Evolutionary conservation across 2,113 vertebrate species (phyloP).

Genomic region (Pseudopodoces humilis): DNA sequence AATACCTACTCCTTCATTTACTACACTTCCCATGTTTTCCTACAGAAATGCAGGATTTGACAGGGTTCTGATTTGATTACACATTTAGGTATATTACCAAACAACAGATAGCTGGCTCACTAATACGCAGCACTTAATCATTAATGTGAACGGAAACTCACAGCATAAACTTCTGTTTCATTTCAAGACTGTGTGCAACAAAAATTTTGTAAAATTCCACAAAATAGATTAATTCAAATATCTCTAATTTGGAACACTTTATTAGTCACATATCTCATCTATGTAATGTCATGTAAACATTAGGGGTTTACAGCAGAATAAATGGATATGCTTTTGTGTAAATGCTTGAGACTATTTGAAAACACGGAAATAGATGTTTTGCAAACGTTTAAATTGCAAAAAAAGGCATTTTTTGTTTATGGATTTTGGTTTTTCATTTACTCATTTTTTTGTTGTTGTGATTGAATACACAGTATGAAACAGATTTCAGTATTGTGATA

Average conservation of each 20-base stretch:
- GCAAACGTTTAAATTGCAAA: not conserved
- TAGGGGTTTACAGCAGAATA: not conserved
- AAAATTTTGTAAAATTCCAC: not conserved
- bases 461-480: not conserved
- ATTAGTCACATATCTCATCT: not conserved
- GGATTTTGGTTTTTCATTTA: no score
- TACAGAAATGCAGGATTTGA: not conserved
- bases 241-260: not conserved
- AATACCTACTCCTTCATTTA: not conserved
- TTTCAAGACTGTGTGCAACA: not conserved
- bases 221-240: not conserved
- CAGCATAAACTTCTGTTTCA: not conserved
- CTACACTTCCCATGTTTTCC: not conserved
- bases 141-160: not conserved
- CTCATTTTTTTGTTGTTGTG: not conserved
- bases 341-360: not conserved
- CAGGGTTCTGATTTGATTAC: not conserved
- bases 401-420: rapidly evolving
- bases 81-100: not conserved
- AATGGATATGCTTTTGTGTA: not conserved
- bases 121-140: not conserved
- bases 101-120: not conserved
- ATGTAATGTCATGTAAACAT: not conserved
- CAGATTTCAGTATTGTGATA: not conserved
- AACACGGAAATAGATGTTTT: not conserved